These are phyloP conservation scores for Macrophya annulata DNA, from an alignment of 2,888 invertebrate species.

Conservation along the genomic window DNA sequence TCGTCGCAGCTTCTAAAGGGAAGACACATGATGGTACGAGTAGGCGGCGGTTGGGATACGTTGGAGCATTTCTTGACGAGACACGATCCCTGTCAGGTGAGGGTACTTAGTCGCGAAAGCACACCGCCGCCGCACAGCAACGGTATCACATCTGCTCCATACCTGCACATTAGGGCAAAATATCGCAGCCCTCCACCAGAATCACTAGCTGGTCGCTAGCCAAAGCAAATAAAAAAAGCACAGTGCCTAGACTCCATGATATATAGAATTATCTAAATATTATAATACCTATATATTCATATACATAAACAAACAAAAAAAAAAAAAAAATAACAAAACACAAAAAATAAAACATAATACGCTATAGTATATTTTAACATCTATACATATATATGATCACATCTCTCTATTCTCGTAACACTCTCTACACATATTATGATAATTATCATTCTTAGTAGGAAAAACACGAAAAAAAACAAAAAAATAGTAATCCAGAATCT, in stretches of 20 bases:
- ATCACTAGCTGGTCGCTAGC: slow-evolving; percentile 78
- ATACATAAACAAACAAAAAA: not conserved
- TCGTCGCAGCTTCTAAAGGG: slow-evolving; percentile 89
- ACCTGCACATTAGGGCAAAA: slow-evolving; percentile 88
- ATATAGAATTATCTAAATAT: slow-evolving; percentile 20
- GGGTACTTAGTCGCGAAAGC: slow-evolving; percentile 79
- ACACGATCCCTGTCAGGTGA: slow-evolving; percentile 92
- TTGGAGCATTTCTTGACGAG: slow-evolving; percentile 94
- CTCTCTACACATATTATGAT: not conserved
- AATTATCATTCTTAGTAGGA: not conserved
- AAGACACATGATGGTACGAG: slow-evolving; percentile 97
- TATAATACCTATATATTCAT: not conserved
- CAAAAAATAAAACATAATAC: not conserved
- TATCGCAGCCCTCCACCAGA: slow-evolving; percentile 87
- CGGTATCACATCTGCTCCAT: slow-evolving; percentile 80
- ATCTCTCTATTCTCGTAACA: slow-evolving; percentile 55
- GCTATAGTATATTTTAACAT: slow-evolving; percentile 1
- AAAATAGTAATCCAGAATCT: not conserved
- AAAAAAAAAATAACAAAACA: not conserved
- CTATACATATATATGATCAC: not conserved
- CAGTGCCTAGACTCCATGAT: slow-evolving; percentile 66
- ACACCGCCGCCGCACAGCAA: slow-evolving; percentile 74
- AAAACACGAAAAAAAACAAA: not conserved
- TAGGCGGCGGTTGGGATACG: slow-evolving; percentile 97
- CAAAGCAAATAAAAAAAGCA: slow-evolving; percentile 62